A percentile compares a stretch with the other conserved stretches of the same genome.
phyloP scores from a whole-genome alignment of 2,113 vertebrate genomes.

The Cololabis saira region DNA sequence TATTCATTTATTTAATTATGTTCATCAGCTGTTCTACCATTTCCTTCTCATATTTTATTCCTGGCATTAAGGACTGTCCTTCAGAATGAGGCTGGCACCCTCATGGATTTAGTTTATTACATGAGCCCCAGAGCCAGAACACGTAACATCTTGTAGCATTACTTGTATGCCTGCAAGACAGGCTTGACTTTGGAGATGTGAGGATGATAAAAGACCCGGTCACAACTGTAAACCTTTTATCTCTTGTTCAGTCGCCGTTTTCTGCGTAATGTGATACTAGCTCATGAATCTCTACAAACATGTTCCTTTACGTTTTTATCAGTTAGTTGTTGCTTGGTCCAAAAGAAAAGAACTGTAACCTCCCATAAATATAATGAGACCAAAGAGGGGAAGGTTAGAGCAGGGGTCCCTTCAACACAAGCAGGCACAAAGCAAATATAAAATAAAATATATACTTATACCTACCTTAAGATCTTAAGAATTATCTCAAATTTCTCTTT shows the following conservation, averaged over 20 bases:
- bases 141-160: not conserved
- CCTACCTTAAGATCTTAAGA: too few relatives aligned
- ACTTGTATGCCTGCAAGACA: not conserved
- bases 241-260: constrained; percentile 5
- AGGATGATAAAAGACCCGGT: not conserved
- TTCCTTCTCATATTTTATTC: not conserved
- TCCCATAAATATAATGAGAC: not conserved
- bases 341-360: constrained; percentile 19
- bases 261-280: constrained; percentile 1
- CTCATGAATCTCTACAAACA: constrained; percentile 1
- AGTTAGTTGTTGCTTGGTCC: constrained; percentile 22
- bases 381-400: too few relatives aligned
- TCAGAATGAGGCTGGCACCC: not conserved
- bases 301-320: not conserved
- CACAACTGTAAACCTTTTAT: constrained; percentile 9
- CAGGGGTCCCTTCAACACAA: too few relatives aligned
- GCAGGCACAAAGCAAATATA: too few relatives aligned
- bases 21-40: not conserved
- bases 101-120: not conserved
- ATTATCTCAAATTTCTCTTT: too few relatives aligned
- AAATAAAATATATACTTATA: too few relatives aligned
- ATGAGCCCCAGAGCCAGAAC: not conserved
- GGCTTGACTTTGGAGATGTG: constrained; percentile 4
- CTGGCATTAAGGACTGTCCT: not conserved
- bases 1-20: too few relatives aligned